These are phyloP conservation scores for Zosterops hypoxanthus DNA, from an alignment of 2,113 vertebrate species.

Conservation along the genomic window DNA sequence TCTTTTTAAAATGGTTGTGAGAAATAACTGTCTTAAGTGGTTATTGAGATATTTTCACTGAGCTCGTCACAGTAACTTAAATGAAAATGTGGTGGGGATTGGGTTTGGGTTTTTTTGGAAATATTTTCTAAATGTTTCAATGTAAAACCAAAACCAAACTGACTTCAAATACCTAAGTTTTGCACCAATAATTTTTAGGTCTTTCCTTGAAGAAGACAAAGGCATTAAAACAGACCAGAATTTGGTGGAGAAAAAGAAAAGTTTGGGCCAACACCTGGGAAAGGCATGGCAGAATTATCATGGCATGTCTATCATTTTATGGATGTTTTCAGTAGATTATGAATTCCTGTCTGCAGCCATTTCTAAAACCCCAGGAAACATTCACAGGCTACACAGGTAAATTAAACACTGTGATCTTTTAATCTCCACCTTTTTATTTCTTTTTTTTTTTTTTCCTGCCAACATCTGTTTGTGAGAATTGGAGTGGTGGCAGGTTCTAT, in stretches of 20 bases:
- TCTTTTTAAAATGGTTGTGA: not conserved
- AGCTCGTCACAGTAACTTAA: not conserved
- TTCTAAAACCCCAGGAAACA: not conserved
- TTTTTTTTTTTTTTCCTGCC: not conserved
- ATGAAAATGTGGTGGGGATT: not conserved
- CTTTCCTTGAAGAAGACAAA: not conserved
- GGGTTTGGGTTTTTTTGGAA: not conserved
- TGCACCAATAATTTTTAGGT: not conserved
- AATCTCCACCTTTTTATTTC: not conserved
- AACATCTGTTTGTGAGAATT: not conserved
- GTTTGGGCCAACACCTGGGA: accelerated
- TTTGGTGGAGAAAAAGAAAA: not conserved
- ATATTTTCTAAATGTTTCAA: not conserved
- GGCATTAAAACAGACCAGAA: not conserved
- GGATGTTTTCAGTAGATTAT: not conserved
- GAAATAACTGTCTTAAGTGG: not conserved
- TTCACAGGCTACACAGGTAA: not conserved
- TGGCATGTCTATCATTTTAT: accelerated
- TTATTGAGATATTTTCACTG: not conserved
- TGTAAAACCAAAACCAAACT: not conserved
- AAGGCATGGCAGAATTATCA: not conserved
- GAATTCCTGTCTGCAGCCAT: not conserved
- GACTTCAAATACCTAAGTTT: not conserved
- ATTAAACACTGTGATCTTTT: not conserved
- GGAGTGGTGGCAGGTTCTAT: not conserved